These are phyloP conservation scores for Streblospio benedicti DNA, from an alignment of 1,140 invertebrate genomes.

Conservation along the genomic window DNA sequence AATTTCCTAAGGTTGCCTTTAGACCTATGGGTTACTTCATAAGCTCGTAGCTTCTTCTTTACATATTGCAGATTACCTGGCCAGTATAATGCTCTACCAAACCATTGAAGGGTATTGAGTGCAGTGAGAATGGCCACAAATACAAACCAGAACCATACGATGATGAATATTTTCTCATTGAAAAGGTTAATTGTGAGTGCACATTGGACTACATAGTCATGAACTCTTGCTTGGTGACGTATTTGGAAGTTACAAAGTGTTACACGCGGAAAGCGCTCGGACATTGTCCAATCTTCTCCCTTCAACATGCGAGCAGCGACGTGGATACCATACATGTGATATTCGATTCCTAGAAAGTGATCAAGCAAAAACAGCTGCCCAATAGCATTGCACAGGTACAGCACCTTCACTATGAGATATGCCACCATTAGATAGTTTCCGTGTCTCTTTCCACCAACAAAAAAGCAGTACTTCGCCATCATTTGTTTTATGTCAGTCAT, in stretches of 20 bases:
- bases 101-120: constrained; percentile 27
- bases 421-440: constrained; percentile 50
- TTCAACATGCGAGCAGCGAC: constrained; percentile 48
- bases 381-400: constrained; percentile 51
- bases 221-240: constrained; percentile 47
- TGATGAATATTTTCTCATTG: constrained; percentile 54
- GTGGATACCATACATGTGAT: constrained; percentile 49
- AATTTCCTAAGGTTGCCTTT: constrained; percentile 11
- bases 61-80: constrained; percentile 16
- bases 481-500: constrained; percentile 38
- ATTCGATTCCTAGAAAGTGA: constrained; percentile 49
- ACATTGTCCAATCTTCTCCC: constrained; percentile 46
- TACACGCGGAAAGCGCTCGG: constrained; percentile 49
- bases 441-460: constrained; percentile 46
- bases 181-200: constrained; percentile 54
- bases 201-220: constrained; percentile 52
- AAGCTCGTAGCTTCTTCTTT: constrained; percentile 17
- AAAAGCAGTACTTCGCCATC: constrained; percentile 37
- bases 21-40: constrained; percentile 10
- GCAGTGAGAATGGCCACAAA: constrained; percentile 49
- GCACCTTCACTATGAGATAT: constrained; percentile 50
- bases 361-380: constrained; percentile 53
- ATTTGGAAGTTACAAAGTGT: constrained; percentile 54
- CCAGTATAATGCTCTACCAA: constrained; percentile 11
- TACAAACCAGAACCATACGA: constrained; percentile 54